Base-by-base conservation (phyloP, 2,888 invertebrate genomes). In the Dicranocentrus wangi region DNA sequence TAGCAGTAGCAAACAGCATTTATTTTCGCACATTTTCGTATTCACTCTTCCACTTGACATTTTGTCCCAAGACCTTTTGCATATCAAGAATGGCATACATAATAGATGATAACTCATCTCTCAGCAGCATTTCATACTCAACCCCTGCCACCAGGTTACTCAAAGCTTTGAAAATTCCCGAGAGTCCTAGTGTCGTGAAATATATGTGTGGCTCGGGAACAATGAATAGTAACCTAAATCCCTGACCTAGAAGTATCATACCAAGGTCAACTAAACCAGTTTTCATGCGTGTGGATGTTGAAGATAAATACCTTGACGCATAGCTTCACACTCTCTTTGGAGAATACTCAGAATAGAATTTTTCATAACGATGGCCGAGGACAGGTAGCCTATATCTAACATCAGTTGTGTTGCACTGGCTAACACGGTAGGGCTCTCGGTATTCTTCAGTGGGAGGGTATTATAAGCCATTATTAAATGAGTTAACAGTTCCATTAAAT, bases 331-430 rank as follows among this genome's bases (percentile, higher is more conserved):
- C 39, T 70, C 69, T 8, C 27, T 55, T 39, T 53, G 1, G 17
- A 70, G 27, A 32, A 70, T n/a, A 8, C 17, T 28, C 8, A 53
- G 13, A 7, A 70, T n/a, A 1, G 15, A 27, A 32, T 55, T 42
- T 23, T 55, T 70, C 53, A 70, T 23, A 1, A 5, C 10, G 1
- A n/a, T 17, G 17, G 69, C 69, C 8, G 55, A 21, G 10, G 69
- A 55, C 23, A 70, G 32, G 69, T 23, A 53, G 10, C 69, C 69
- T 55, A 70, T 53, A 15, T 70, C 69, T 7, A 70, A 19, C 53
- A 70, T 53, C 13, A 7, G 3, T 19, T 70, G 51, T 32, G 25
- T 21, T 21, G 69, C 25, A 1, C 39, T 32, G 1, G 21, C 23
- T 3, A 70, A 28, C 69, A 39, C 8, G 21, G n/a, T n/a, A n/a